Evolutionary conservation across 2,888 invertebrate genomes (phyloP), one percentile per base, ranked within the genome.

Genomic region (Diarsia mendica): DNA sequence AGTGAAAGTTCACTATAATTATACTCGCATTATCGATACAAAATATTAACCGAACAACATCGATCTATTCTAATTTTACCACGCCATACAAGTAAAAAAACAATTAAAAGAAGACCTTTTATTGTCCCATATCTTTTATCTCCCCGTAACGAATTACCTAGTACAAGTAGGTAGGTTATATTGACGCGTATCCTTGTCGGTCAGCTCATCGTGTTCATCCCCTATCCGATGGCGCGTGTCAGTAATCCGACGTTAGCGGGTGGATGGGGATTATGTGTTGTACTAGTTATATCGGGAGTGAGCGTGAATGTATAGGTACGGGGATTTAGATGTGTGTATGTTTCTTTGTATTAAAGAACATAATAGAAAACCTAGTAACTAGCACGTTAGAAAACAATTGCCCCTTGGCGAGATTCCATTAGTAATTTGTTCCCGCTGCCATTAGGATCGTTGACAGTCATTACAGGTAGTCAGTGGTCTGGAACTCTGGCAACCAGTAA

Each of bases 231-330:
- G 88, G 89, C 83, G 81, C 80, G 83, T 89, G 86, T 85, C 82
- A 78, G 86, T 92, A 92, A 92, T 90, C 92, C 90, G 78, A 88
- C 87, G 89, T 91, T 91, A 92, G 90, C 86, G 87, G 88, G 72
- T 72, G 60, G 77, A 80, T 81, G 79, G 82, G 87, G 90, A 89
- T 91, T 91, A 87, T 70, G 67, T 63, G 72, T 68, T 64, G 48
- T 75, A 51, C n/a, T 55, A 58, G 18, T 67, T 75, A 63, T 67
- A 64, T 74, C 55, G 69, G 79, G 49, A 23, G 49, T 61, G 49
- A 61, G 60, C 51, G 51, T 48, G 55, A 53, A 72, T 66, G 11
- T 55, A 5, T 39, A 15, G 53, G 6, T 8, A 80, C 23, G 28
- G 15, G 44, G 63, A 11, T 53, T 80, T 20, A 0, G 23, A 13